Evolutionary conservation across 2,888 invertebrate genomes (phyloP).

Genomic region (Oscheius sp.): DNA sequence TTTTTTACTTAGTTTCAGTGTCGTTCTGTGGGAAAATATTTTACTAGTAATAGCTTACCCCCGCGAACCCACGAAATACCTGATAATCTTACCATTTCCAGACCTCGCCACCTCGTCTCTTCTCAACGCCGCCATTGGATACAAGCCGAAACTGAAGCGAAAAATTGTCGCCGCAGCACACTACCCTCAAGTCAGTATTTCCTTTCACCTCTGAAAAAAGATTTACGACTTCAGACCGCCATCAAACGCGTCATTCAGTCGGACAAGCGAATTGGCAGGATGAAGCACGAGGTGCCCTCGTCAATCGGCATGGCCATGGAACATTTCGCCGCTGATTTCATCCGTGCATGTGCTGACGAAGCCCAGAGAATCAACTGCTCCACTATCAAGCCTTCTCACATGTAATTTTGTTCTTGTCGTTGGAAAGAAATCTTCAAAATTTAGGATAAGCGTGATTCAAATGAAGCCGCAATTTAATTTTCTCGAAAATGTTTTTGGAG

Average conservation of each 20-base stretch:
- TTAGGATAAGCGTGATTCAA: constrained; percentile 64
- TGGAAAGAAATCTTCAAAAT: constrained; percentile 26
- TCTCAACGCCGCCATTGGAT: too few species aligned
- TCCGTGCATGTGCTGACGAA: constrained; percentile 47
- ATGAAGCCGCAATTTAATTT: constrained; percentile 65
- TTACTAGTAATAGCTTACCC: too few species aligned
- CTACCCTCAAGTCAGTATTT: constrained; percentile 66
- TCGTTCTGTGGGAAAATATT: too few species aligned
- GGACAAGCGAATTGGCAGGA: constrained; percentile 99
- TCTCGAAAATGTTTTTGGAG: constrained; percentile 61
- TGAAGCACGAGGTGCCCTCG: constrained; percentile 97
- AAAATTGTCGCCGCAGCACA: constrained; percentile 68
- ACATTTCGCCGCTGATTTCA: constrained; percentile 63
- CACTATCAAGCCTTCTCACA: constrained; percentile 67
- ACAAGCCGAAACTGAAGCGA: constrained; percentile 34
- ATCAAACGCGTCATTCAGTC: constrained; percentile 99
- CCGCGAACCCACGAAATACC: too few species aligned
- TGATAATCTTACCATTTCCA: too few species aligned
- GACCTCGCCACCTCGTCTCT: too few species aligned
- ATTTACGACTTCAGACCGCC: constrained; percentile 76
- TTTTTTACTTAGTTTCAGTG: too few species aligned
- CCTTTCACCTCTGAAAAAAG: too few species aligned
- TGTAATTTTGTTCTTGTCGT: constrained; percentile 49
- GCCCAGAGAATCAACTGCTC: constrained; percentile 49
- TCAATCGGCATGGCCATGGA: constrained; percentile 81